These are phyloP conservation scores for Clistopyga incitator DNA, from an alignment of 2,888 invertebrate genomes.

Conservation along the genomic window DNA sequence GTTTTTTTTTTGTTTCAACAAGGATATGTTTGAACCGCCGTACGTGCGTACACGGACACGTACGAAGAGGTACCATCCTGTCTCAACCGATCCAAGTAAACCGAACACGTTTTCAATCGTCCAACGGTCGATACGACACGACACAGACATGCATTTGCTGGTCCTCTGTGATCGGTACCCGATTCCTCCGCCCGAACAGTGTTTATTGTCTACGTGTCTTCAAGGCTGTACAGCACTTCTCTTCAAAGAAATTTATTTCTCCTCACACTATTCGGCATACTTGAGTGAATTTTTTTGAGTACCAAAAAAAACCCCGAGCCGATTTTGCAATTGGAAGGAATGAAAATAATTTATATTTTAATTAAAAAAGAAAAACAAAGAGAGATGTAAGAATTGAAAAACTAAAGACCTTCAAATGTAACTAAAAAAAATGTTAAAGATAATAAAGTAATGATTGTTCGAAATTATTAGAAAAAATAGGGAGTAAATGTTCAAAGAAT, in stretches of 20 bases:
- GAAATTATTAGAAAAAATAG: not conserved
- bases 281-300: not conserved
- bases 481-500: not conserved
- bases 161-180: constrained; percentile 50
- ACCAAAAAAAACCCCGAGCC: not conserved
- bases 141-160: constrained; percentile 21
- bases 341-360: not conserved
- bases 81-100: constrained; percentile 64
- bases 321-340: no score
- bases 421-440: no score
- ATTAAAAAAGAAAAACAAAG: not conserved
- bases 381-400: no score
- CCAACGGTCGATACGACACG: constrained; percentile 55
- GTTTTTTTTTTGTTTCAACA: constrained; percentile 38
- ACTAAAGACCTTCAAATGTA: no score
- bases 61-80: constrained; percentile 39
- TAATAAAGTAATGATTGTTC: not conserved
- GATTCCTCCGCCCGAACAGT: constrained; percentile 55
- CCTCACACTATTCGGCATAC: not conserved
- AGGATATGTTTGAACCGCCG: constrained; percentile 40
- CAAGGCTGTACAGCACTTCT: constrained; percentile 34
- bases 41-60: constrained; percentile 58
- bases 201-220: constrained; percentile 64
- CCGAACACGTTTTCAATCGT: constrained; percentile 71
- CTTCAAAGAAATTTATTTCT: constrained; percentile 37